Evolutionary conservation across 2,113 vertebrate species (phyloP).

Genomic region (Mugil cephalus): DNA sequence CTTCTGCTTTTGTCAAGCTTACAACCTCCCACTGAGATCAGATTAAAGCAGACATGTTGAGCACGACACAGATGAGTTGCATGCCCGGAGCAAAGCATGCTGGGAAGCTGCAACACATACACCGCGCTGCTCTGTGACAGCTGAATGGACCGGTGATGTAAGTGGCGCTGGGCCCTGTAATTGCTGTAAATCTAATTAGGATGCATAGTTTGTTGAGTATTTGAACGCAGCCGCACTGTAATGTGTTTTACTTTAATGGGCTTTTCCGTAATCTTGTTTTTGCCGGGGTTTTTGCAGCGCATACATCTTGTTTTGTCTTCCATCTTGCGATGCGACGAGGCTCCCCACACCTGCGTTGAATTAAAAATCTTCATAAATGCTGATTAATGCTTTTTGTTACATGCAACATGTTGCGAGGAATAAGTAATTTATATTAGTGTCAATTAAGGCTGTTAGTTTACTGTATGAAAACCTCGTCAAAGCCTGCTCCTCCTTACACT

Average conservation of each 20-base stretch:
- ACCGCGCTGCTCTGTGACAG: slow-evolving; percentile 22
- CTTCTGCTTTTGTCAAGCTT: slow-evolving; percentile 45
- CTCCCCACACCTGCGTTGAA: slow-evolving; percentile 7
- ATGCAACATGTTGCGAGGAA: background rate
- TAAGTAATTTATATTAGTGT: background rate
- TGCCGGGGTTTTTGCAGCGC: slow-evolving; percentile 37
- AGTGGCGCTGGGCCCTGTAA: slow-evolving; percentile 61
- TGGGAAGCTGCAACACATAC: slow-evolving; percentile 53
- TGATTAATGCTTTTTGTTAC: background rate
- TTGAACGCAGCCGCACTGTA: slow-evolving; percentile 50
- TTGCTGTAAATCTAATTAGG: slow-evolving; percentile 72
- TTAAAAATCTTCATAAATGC: too few relatives aligned
- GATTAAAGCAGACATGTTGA: slow-evolving; percentile 58
- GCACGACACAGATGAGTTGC: slow-evolving; percentile 36
- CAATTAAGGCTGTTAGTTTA: slow-evolving; percentile 4
- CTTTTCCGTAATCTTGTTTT: slow-evolving; percentile 76
- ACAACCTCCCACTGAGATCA: slow-evolving; percentile 57
- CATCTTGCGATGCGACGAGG: background rate
- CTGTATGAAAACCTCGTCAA: slow-evolving; percentile 9
- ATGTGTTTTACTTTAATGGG: slow-evolving; percentile 68
- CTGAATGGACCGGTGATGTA: slow-evolving; percentile 51
- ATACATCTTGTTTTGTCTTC: slow-evolving; percentile 26
- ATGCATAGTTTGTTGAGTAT: slow-evolving; percentile 59
- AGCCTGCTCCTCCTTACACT: slow-evolving; percentile 5
- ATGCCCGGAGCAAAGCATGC: slow-evolving; percentile 66